phyloP scores from a whole-genome alignment of 2,888 invertebrate species.

The Drosophila crucigera region DNA sequence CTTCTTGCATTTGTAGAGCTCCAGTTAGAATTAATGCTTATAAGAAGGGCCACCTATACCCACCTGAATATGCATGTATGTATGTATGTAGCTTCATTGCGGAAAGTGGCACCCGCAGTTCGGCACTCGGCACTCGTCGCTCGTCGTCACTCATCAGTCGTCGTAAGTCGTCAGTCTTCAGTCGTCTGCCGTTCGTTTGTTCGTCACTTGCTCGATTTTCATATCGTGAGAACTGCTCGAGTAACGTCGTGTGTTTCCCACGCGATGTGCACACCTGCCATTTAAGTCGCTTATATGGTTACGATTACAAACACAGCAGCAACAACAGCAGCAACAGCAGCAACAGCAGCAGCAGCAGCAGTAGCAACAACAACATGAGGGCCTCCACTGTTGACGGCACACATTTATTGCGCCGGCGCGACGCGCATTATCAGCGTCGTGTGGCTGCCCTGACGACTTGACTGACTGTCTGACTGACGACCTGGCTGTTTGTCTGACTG shows the following conservation, averaged over 20 bases:
- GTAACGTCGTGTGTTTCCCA: constrained; percentile 86
- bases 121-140: constrained; percentile 34
- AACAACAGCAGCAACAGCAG: constrained; percentile 3
- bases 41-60: constrained; percentile 17
- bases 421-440: constrained; percentile 76
- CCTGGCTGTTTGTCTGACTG: constrained; percentile 34
- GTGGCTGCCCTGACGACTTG: constrained; percentile 64
- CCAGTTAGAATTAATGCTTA: constrained; percentile 39
- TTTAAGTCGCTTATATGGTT: constrained; percentile 80
- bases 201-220: constrained; percentile 81
- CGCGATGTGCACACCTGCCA: constrained; percentile 86
- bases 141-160: constrained; percentile 29
- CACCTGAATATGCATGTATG: neutral
- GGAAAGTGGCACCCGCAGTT: constrained; percentile 58
- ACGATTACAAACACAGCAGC: constrained; percentile 70
- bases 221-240: constrained; percentile 85
- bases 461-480: constrained; percentile 35
- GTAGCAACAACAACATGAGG: constrained; percentile 58
- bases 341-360: constrained; percentile 15
- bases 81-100: constrained; percentile 19
- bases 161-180: constrained; percentile 17
- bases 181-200: constrained; percentile 38
- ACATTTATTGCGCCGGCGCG: constrained; percentile 80
- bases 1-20: constrained; percentile 25
- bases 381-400: constrained; percentile 68